phyloP scores from a whole-genome alignment of 2,888 invertebrate species.

The Lasius fuliginosus region DNA sequence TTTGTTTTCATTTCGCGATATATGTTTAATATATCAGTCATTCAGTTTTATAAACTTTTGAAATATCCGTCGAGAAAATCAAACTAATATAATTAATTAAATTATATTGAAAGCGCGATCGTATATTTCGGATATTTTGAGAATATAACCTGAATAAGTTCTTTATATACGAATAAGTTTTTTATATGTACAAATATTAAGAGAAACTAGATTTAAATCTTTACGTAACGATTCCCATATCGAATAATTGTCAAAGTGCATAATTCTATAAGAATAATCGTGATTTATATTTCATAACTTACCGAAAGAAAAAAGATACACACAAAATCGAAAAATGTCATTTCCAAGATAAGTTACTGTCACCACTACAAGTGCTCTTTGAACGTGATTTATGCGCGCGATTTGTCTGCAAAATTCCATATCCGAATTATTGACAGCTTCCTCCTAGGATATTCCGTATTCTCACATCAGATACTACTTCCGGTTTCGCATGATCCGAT shows the following conservation, averaged over 20 bases:
- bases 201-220: background rate
- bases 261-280: background rate
- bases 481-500: conserved; percentile 36
- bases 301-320: background rate
- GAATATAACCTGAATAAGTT: background rate
- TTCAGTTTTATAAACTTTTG: conserved; percentile 24
- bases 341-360: conserved; percentile 38
- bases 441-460: conserved; percentile 44
- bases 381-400: conserved; percentile 42
- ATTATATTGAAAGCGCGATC: background rate
- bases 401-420: conserved; percentile 53
- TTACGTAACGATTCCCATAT: background rate
- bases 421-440: conserved; percentile 47
- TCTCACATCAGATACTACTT: conserved; percentile 33
- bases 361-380: conserved; percentile 7
- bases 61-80: background rate
- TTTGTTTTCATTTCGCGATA: background rate
- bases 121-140: background rate
- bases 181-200: background rate
- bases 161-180: background rate
- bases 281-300: conserved; percentile 30
- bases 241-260: background rate
- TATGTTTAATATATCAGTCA: conserved; percentile 15
- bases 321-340: background rate
- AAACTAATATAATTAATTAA: background rate